Conservation (phyloP, 2,113 vertebrate species). For the human region DNA sequence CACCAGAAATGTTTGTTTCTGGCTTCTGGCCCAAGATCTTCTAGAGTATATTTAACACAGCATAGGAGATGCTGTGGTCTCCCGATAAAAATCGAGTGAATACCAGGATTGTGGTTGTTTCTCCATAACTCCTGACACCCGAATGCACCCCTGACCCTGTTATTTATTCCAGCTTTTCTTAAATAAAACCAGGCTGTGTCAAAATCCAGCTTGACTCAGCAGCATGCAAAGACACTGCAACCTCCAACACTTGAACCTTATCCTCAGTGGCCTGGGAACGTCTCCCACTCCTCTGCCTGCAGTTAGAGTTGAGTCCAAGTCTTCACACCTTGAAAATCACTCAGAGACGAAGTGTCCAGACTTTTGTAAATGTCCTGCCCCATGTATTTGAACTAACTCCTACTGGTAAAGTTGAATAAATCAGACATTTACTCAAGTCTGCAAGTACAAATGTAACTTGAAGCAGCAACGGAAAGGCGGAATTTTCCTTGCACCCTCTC, state of each 20-base stretch:
- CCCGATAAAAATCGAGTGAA: not conserved
- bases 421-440: rapidly evolving
- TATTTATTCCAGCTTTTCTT: not conserved
- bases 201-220: not conserved
- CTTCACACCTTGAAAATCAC: not conserved
- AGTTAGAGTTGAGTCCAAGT: rapidly evolving
- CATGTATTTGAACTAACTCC: rapidly evolving
- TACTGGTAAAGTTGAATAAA: not conserved
- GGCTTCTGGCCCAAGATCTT: not conserved
- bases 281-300: rapidly evolving
- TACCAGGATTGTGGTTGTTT: not conserved
- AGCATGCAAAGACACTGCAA: not conserved
- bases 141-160: not conserved
- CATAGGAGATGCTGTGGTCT: not conserved
- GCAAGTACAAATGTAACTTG: not conserved
- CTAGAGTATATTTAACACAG: not conserved
- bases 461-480: not conserved
- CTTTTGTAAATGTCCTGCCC: not conserved
- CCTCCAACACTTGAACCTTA: rapidly evolving
- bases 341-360: rapidly evolving
- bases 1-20: not conserved
- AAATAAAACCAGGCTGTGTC: not conserved
- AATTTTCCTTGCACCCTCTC: not conserved
- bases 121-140: no score
- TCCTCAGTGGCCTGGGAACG: rapidly evolving